Percentiles rank a stretch among this genome's conserved stretches.
Evolutionary conservation across 2,888 invertebrate species (phyloP).

Genomic region (Oithona nana): DNA sequence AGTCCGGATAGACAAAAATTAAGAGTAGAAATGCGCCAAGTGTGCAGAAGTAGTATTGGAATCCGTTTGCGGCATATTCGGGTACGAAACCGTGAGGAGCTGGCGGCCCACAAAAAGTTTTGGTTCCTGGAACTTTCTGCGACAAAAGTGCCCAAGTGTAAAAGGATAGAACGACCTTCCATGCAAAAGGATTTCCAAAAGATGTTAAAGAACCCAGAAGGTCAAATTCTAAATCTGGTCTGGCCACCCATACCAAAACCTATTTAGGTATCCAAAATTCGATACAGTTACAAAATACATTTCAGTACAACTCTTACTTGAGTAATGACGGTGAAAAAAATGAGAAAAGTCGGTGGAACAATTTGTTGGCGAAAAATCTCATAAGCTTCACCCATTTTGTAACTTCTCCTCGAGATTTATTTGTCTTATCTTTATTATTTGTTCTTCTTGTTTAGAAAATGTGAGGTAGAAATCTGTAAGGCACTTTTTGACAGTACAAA

Average conservation of each 20-base stretch:
- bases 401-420: too few species aligned
- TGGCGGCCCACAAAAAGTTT: constrained; percentile 27
- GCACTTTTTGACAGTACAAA: constrained; percentile 34
- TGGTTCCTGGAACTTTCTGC: constrained; percentile 25
- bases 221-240: constrained; percentile 21
- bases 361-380: constrained; percentile 25
- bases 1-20: constrained; percentile 25
- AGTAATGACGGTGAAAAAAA: constrained; percentile 25
- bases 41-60: constrained; percentile 31
- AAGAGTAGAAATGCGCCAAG: constrained; percentile 26
- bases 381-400: too few species aligned
- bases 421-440: too few species aligned
- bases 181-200: constrained; percentile 2
- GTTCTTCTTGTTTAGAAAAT: too few species aligned
- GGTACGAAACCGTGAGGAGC: constrained; percentile 33
- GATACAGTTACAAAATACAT: too few species aligned
- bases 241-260: constrained; percentile 24
- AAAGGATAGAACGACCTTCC: constrained; percentile 15
- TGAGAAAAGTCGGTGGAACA: constrained; percentile 25
- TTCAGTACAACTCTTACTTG: too few species aligned
- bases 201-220: not conserved
- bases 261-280: too few species aligned
- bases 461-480: constrained; percentile 35
- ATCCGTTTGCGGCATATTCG: constrained; percentile 33
- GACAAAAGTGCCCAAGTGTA: constrained; percentile 3